Evolutionary conservation across 2,113 vertebrate genomes (phyloP), one percentile per base, ranked within the genome.

Genomic region (Orientallactaga bullata): DNA sequence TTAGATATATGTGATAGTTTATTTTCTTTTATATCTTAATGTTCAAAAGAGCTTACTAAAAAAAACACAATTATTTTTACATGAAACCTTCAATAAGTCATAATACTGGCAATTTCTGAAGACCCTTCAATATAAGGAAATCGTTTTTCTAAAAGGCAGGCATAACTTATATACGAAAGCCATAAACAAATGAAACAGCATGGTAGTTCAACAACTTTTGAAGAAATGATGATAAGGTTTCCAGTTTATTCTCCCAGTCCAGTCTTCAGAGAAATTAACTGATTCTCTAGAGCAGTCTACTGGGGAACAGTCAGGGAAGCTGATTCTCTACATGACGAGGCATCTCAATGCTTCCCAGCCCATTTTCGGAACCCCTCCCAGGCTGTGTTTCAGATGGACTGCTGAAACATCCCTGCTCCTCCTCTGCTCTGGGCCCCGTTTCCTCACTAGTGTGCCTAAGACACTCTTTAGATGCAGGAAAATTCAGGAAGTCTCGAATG

Each of bases 11-110:
- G 91, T 66, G 61, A 86, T 79, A 74, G 37, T 69, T 95, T 95
- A 74, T 95, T 95, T 93, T 91, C 79, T 88, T 94, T 77, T 39
- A 32, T 63, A 94, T 85, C 7, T 80, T 87, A 85, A 88, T 83
- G 2, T 17, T 58, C 80, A 78, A 96, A 95, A 87, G 55, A 47
- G 61, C 39, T 92, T 80, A 81, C 37, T 12, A 72, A 89, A 88
- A 92, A 91, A 92, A 85, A n/a, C n/a, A 37, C 28, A 82, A 94
- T 78, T 84, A 85, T 83, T 85, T 88, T 71, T 93, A 39, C 24
- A 47, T 55, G 93, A 84, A 96, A 69, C 88, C 42, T 66, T 8
- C 69, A 80, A 89, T 88, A 92, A 83, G 90, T 95, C 42, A 92
- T 90, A 92, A 92, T 89, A 96, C 73, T 86, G 78, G 21, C 35